Evolutionary conservation across 2,888 invertebrate species (phyloP), one percentile per base, ranked within the genome.

Genomic region (Atethmia centrago): DNA sequence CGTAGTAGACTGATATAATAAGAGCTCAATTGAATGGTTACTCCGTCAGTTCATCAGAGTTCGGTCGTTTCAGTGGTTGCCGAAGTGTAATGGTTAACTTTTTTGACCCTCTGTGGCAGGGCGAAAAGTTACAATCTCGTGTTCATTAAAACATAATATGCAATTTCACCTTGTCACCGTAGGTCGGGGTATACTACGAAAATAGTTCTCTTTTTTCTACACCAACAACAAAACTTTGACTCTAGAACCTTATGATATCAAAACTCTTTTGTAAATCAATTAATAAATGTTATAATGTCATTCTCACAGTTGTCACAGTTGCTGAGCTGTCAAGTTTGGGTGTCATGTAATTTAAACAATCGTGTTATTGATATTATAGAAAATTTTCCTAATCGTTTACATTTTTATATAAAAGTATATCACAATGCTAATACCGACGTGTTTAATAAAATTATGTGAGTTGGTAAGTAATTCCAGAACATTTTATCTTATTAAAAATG

Each of bases 391-490:
- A 86, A 72, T 80, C 65, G 61, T 83, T 85, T 84, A 82, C 84
- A 82, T 77, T 84, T 88, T 80, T 83, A 78, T 80, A 80, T 76
- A 85, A 85, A 74, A 79, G 49, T 80, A 66, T 71, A 77, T 71
- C 62, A 93, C 87, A 89, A 96, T 96, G 96, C 91, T 96, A 90
- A 92, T 95, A 90, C 96, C 96, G 53, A 95, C 96, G 21, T 96
- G 95, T 89, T 81, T 95, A 77, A 94, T 96, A 70, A 96, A 96
- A 93, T 92, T 95, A 53, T 84, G 94, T 66, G 96, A 96, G 92
- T 90, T 96, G 87, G 96, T 96, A 88, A 92, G 94, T 91, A 53
- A 10, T 51, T 49, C 3, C 3, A 8, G 3, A 42, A 49, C 19
- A 36, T 36, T n/a, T 42, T 25, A 16, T 28, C 2, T 36, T 3